These are phyloP conservation scores for Petrocephalus zakoni DNA, from an alignment of 2,113 vertebrate genomes.

Conservation along the genomic window DNA sequence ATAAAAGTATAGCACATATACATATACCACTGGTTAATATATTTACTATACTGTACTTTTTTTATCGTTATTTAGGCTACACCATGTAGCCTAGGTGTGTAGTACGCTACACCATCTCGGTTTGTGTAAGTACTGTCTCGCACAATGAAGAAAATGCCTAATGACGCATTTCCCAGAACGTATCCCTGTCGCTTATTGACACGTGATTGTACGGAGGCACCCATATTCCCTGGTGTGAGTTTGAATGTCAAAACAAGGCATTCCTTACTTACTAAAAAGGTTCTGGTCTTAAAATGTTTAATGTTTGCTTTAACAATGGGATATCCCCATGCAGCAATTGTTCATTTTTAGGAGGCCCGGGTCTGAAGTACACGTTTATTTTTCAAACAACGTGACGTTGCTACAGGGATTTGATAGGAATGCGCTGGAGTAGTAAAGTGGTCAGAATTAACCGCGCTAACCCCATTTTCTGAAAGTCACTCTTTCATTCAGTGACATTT, in stretches of 20 bases:
- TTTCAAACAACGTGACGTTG: not conserved
- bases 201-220: not conserved
- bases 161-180: too few relatives aligned
- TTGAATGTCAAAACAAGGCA: not conserved
- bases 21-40: not conserved
- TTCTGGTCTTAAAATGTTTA: not conserved
- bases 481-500: not conserved
- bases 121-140: not conserved
- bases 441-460: not conserved
- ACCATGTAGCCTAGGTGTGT: not conserved
- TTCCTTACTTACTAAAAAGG: not conserved
- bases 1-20: too few relatives aligned
- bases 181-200: not conserved
- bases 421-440: not conserved
- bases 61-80: not conserved
- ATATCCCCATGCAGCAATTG: not conserved
- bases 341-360: not conserved
- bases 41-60: not conserved
- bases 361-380: not conserved
- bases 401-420: not conserved
- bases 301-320: not conserved
- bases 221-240: not conserved
- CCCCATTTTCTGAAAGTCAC: not conserved
- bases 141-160: not conserved
- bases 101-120: not conserved